Evolutionary conservation across 2,797 vertebrate genomes (phyloP).

Genomic region (Diceros bicornis): DNA sequence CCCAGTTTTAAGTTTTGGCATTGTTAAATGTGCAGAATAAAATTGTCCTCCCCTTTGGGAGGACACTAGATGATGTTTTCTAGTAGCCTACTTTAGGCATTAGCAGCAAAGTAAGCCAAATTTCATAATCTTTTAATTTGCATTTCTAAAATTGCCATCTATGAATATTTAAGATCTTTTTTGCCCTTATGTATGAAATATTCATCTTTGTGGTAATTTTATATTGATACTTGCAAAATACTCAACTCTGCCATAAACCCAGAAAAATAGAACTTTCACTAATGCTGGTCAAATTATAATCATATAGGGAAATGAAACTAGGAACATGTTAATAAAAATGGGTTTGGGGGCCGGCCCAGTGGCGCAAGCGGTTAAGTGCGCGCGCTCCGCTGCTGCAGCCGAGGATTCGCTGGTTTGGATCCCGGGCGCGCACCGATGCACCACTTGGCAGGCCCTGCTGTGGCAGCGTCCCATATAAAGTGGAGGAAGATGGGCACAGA

Average conservation of each 20-base stretch:
- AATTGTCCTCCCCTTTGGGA: neutral
- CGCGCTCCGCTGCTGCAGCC: too few species aligned
- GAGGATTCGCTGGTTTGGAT: too few species aligned
- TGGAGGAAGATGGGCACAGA: too few species aligned
- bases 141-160: slow-evolving; percentile 34
- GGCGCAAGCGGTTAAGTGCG: too few species aligned
- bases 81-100: neutral
- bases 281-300: neutral
- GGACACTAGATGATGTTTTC: neutral
- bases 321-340: neutral
- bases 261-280: slow-evolving; percentile 41
- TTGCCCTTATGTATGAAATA: neutral
- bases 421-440: too few species aligned
- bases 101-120: neutral
- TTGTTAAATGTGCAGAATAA: neutral
- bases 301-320: neutral
- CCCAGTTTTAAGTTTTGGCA: neutral
- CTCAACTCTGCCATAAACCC: neutral
- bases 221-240: slow-evolving; percentile 45
- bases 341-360: neutral
- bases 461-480: too few species aligned
- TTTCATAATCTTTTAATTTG: neutral
- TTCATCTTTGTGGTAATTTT: slow-evolving; percentile 46
- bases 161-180: neutral
- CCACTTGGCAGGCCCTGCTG: too few species aligned